Evolutionary conservation across 2,888 invertebrate genomes (phyloP), one percentile per base, ranked within the genome.

Genomic region (Watsonalla cultraria): DNA sequence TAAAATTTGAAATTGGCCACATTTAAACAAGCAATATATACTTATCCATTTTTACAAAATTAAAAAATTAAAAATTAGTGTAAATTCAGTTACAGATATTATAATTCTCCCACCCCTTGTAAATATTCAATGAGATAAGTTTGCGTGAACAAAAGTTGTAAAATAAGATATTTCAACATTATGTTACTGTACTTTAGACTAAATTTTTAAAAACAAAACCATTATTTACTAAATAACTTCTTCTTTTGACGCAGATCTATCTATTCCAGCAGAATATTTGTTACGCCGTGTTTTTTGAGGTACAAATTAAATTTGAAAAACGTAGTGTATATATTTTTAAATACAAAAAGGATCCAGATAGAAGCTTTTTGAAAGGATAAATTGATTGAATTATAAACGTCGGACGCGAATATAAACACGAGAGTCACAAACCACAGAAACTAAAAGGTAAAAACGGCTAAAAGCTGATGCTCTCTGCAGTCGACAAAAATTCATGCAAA

Each of bases 401-500:
- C 42, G 2, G 8, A 42, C 9, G 8, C 42, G 11, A 11, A 5
- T 42, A 11, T 11, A 11, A 42, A 9, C 11, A 11, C 42, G 60
- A 67, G 64, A 69, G 65, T 64, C 61, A 69, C 69, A 64, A 73
- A 64, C 79, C 76, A 64, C 78, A 74, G 68, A 66, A 71, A 78
- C 77, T 81, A 80, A 83, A 78, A 78, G 69, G 72, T 71, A 80
- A 84, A 86, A 84, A 78, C 74, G 68, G 69, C 65, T 78, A 76
- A 80, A 76, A 76, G 70, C 70, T 70, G 68, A 71, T 77, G 76
- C 81, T 80, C 74, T 79, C 72, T 70, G 69, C 74, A 78, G 67
- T 75, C 68, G 68, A 73, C 76, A 68, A 72, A 83, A 82, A 81
- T 81, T 73, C 80, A 84, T 83, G 78, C 80, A 84, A 82, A 85